phyloP scores from a whole-genome alignment of 1,140 invertebrate genomes.

The Potamilus streckersoni region DNA sequence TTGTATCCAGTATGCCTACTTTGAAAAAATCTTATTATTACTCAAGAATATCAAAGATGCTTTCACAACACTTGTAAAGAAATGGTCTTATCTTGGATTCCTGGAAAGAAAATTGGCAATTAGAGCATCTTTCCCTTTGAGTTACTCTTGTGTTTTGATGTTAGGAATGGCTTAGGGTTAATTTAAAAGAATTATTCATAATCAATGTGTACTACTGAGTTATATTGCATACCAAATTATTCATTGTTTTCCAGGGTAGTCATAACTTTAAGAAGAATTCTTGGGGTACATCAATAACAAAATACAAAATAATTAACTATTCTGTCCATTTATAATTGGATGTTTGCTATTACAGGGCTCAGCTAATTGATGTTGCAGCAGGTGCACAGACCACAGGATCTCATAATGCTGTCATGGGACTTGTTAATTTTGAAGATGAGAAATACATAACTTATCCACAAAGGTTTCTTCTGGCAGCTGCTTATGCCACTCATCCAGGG shows the following conservation, averaged over 20 bases:
- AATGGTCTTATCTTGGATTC: too few relatives aligned
- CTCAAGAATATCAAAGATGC: too few relatives aligned
- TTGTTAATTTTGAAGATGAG: slow-evolving; percentile 59
- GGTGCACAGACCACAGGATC: slow-evolving; percentile 61
- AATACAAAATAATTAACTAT: neutral
- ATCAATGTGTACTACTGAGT: neutral
- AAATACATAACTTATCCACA: slow-evolving; percentile 52
- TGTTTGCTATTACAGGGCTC: slow-evolving; percentile 42
- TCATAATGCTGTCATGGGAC: slow-evolving; percentile 55
- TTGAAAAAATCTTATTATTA: too few relatives aligned
- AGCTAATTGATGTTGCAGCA: slow-evolving; percentile 63
- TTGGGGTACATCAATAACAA: neutral
- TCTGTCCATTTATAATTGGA: neutral
- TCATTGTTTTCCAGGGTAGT: neutral
- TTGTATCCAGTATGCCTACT: too few relatives aligned
- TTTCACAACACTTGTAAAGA: too few relatives aligned
- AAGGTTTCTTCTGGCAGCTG: slow-evolving; percentile 57
- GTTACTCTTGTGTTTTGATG: too few relatives aligned
- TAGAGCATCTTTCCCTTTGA: too few relatives aligned
- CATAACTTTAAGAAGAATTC: neutral
- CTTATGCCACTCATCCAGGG: slow-evolving; percentile 61
- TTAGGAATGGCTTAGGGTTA: too few relatives aligned
- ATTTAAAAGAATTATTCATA: neutral
- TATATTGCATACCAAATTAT: neutral
- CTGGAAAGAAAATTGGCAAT: too few relatives aligned